Percentiles rank a stretch among this genome's conserved stretches.
Evolutionary conservation across 2,888 invertebrate genomes (phyloP).

Genomic region (Dolomedes plantarius): DNA sequence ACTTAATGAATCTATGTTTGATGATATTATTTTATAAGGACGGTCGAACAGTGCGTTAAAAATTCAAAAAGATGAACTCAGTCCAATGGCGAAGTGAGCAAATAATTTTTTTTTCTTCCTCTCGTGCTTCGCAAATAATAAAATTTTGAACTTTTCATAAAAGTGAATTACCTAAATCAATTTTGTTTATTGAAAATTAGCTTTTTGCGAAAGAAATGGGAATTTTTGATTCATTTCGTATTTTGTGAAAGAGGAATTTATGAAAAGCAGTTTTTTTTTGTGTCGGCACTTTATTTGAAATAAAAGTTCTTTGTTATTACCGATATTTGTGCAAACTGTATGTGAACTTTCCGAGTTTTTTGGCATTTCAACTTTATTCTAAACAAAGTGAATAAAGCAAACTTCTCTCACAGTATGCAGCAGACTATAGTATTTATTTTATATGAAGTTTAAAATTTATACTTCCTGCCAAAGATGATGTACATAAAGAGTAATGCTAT

Average conservation of each 20-base stretch:
- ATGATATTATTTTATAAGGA: conserved; percentile 42
- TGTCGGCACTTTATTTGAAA: too few relatives aligned
- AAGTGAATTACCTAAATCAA: neutral
- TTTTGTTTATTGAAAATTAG: neutral
- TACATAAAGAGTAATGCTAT: too few relatives aligned
- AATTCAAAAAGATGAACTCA: conserved; percentile 39
- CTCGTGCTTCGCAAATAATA: neutral
- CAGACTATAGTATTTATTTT: too few relatives aligned
- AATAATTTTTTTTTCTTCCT: neutral
- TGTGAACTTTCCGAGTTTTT: too few relatives aligned
- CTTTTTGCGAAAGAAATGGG: neutral
- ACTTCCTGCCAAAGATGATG: too few relatives aligned
- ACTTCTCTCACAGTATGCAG: too few relatives aligned
- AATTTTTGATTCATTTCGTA: neutral
- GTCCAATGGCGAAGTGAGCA: neutral
- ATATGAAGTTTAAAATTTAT: too few relatives aligned
- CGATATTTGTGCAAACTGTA: too few relatives aligned
- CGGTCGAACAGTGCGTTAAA: conserved; percentile 36
- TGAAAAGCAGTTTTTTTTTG: neutral
- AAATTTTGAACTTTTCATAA: conserved; percentile 11
- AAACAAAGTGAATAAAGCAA: too few relatives aligned
- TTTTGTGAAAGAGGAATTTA: neutral
- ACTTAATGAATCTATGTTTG: conserved; percentile 49
- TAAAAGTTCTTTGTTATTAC: too few relatives aligned
- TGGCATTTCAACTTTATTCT: too few relatives aligned